phyloP scores from a whole-genome alignment of 64 coral and sea anemone species.

The Montipora sp. region DNA sequence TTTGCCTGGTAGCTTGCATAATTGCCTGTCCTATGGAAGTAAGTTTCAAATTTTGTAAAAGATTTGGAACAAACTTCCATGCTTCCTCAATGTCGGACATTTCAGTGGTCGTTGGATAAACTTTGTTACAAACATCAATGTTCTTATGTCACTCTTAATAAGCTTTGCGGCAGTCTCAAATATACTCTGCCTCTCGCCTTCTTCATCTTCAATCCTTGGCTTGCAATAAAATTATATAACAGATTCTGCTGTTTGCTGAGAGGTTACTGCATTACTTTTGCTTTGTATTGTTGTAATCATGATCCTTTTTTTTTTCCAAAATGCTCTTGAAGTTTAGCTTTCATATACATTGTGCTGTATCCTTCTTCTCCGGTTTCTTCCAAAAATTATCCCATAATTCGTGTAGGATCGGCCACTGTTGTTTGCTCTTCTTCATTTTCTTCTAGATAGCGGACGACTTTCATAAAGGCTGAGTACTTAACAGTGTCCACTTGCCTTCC shows the following conservation, averaged over 20 bases:
- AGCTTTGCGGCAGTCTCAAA: too few species aligned
- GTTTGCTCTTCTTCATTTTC: constrained; percentile 67
- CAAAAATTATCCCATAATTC: constrained; percentile 3
- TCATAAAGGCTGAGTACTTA: constrained; percentile 39
- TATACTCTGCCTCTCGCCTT: too few species aligned
- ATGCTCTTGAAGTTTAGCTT: constrained; percentile 33
- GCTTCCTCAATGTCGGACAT: constrained; percentile 4
- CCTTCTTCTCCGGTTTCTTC: not conserved
- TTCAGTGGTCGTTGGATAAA: constrained; percentile 22
- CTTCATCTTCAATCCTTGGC: too few species aligned
- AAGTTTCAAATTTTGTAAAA: constrained; percentile 37
- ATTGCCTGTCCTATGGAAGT: constrained; percentile 64
- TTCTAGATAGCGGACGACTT: constrained; percentile 42
- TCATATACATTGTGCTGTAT: constrained; percentile 56
- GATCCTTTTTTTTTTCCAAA: too few species aligned
- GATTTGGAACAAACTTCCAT: constrained; percentile 23
- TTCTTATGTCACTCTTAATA: not conserved
- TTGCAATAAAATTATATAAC: too few species aligned
- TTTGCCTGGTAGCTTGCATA: constrained; percentile 48
- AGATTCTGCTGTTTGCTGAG: too few species aligned
- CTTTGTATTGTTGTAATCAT: too few species aligned
- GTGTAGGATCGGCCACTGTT: constrained; percentile 24
- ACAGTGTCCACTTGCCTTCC: not conserved
- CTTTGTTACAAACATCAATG: not conserved
- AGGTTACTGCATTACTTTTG: too few species aligned